phyloP scores from a whole-genome alignment of 2,888 invertebrate genomes.

The Acleris cristana region DNA sequence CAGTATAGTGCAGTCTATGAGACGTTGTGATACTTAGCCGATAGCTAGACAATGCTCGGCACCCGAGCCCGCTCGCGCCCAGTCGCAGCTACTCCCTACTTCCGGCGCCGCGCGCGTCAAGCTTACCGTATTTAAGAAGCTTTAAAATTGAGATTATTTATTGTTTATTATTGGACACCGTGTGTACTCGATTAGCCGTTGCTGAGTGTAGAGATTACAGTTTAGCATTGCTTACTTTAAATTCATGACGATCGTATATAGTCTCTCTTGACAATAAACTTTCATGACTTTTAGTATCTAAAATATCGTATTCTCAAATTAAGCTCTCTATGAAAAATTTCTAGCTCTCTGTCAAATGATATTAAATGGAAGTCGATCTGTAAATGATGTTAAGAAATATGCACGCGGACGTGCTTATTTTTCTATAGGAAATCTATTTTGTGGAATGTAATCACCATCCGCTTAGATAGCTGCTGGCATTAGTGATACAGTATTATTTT shows the following conservation, averaged over 20 bases:
- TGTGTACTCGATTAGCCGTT: slow-evolving; percentile 47
- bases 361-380: slow-evolving; percentile 34
- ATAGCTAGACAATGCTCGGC: slow-evolving; percentile 51
- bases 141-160: slow-evolving; percentile 83
- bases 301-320: slow-evolving; percentile 50
- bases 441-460: slow-evolving; percentile 48
- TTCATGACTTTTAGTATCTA: slow-evolving; percentile 53
- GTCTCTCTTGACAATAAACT: slow-evolving; percentile 71
- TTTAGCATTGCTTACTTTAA: slow-evolving; percentile 47
- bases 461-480: slow-evolving; percentile 72
- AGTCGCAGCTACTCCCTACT: slow-evolving; percentile 57
- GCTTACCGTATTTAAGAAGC: slow-evolving; percentile 74
- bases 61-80: slow-evolving; percentile 45
- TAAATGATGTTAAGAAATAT: slow-evolving; percentile 47
- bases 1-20: slow-evolving; percentile 79
- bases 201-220: slow-evolving; percentile 51
- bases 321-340: slow-evolving; percentile 68
- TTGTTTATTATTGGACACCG: slow-evolving; percentile 66
- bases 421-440: slow-evolving; percentile 39
- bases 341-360: slow-evolving; percentile 63
- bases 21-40: slow-evolving; percentile 79
- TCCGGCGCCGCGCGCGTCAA: slow-evolving; percentile 52
- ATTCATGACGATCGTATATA: slow-evolving; percentile 50
- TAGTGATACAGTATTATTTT: slow-evolving; percentile 82
- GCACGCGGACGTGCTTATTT: slow-evolving; percentile 54